Base-by-base conservation (phyloP, 2,888 invertebrate species). In the Peribatodes rhomboidaria region DNA sequence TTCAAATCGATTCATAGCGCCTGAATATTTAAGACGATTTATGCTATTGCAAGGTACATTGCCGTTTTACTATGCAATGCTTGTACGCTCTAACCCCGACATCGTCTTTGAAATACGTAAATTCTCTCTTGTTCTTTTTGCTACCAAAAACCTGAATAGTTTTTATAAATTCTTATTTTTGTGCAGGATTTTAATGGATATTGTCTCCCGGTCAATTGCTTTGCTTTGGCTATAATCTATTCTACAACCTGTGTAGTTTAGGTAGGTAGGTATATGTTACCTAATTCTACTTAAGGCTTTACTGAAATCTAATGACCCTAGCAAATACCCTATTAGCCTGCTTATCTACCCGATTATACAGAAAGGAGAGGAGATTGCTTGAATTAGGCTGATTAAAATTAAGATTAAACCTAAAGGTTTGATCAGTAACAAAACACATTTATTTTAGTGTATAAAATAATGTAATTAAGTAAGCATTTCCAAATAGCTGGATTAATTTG, bases 21-120 rank as follows among this genome's bases (percentile, higher is more conserved):
- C 57, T 57, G 57, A 57, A 57, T 55, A 55, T 55, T 44, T 53
- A 18, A 42, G 33, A 42, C 27, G 46, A 54, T 53, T 60, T 54
- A 13, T 47, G 60, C 27, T 10, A 20, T 37, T 44, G 16, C 44
- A 39, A 46, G 9, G 37, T n/a, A n/a, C 27, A 53, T 60, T 60
- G 60, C 53, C 6, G 11, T 37, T 41, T n/a, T n/a, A n/a, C 6
- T 35, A 31, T 39, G 9, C 9, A 11, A 8, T 44, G 20, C n/a
- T 41, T 16, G 13, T 33, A 44, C 16, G 33, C 13, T 6, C 16
- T 4, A 4, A 1, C 11, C 18, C 0, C 20, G 10, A 18, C 18
- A 42, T 6, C 9, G 8, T 42, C 16, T 9, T 10, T 0, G 9
- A 9, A 11, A 7, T 35, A 1, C 9, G 35, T 9, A 11, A 35